A percentile compares a stretch with the other conserved stretches of the same genome.
phyloP scores from a whole-genome alignment of 2,888 invertebrate species.

The Lysandra bellargus region DNA sequence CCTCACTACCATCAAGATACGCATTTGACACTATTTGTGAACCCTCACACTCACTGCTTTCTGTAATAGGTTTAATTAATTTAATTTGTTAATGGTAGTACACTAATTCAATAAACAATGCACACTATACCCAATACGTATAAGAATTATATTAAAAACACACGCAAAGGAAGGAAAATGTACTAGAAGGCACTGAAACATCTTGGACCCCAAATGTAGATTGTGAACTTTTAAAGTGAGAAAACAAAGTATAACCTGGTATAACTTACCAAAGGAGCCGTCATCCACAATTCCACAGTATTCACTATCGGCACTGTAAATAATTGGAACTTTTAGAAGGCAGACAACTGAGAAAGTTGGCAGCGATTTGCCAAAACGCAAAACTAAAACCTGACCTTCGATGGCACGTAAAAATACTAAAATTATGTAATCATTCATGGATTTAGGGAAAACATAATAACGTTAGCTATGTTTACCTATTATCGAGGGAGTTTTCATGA shows the following conservation, averaged over 20 bases:
- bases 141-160: not conserved
- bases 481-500: slow-evolving; percentile 81
- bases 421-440: slow-evolving; percentile 63
- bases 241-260: slow-evolving; percentile 8
- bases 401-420: slow-evolving; percentile 49
- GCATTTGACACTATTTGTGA: slow-evolving; percentile 79
- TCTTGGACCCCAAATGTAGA: not conserved
- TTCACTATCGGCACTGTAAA: slow-evolving; percentile 75
- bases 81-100: slow-evolving; percentile 42
- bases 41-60: slow-evolving; percentile 64
- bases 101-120: slow-evolving; percentile 43
- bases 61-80: slow-evolving; percentile 58
- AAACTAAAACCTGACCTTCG: slow-evolving; percentile 72
- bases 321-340: slow-evolving; percentile 40
- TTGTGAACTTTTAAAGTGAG: not conserved
- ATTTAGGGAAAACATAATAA: slow-evolving; percentile 7
- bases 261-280: slow-evolving; percentile 60
- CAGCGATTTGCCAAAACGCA: slow-evolving; percentile 61
- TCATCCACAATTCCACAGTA: slow-evolving; percentile 73
- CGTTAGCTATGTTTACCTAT: slow-evolving; percentile 73
- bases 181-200: not conserved
- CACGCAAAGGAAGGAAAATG: not conserved
- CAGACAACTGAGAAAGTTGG: slow-evolving; percentile 13
- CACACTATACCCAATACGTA: not conserved
- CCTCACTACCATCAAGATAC: slow-evolving; percentile 76